These are phyloP conservation scores for Actinia tenebrosa DNA, from an alignment of 64 coral and sea anemone genomes.

Conservation along the genomic window DNA sequence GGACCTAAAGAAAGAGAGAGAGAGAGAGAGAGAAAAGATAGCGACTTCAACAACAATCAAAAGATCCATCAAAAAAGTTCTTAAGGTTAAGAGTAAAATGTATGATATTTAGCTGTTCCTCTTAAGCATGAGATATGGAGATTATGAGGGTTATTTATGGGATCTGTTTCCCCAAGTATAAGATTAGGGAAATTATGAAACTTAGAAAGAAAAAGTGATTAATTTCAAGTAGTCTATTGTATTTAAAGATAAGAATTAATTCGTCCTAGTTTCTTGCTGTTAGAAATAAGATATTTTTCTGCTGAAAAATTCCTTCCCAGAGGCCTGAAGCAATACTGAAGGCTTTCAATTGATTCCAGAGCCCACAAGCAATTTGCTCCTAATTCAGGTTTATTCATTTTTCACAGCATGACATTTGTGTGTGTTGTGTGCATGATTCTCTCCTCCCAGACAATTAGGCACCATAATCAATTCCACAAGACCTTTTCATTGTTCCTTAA, in stretches of 20 bases:
- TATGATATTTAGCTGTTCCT: neutral
- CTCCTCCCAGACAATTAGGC: neutral
- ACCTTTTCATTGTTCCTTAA: neutral
- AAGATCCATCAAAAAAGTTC: neutral
- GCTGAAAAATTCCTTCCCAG: neutral
- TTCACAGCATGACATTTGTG: neutral
- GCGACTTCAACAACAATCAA: neutral
- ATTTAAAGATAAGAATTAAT: neutral
- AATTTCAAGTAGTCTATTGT: neutral
- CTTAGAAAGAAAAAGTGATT: neutral
- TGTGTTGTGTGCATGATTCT: neutral
- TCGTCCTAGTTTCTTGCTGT: neutral
- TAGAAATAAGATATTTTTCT: neutral
- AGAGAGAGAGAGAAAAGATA: neutral
- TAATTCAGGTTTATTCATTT: neutral
- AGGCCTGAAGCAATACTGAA: neutral
- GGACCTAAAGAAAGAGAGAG: neutral
- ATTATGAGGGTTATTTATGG: neutral
- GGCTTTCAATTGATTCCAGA: neutral
- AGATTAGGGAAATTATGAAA: conserved; percentile 4
- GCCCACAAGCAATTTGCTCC: neutral
- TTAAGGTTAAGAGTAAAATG: conserved; percentile 9
- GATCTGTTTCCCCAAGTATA: neutral
- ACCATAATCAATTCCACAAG: neutral
- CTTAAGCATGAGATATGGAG: neutral